Conservation (phyloP, 2,888 invertebrate species). For the Norana najaformis region DNA sequence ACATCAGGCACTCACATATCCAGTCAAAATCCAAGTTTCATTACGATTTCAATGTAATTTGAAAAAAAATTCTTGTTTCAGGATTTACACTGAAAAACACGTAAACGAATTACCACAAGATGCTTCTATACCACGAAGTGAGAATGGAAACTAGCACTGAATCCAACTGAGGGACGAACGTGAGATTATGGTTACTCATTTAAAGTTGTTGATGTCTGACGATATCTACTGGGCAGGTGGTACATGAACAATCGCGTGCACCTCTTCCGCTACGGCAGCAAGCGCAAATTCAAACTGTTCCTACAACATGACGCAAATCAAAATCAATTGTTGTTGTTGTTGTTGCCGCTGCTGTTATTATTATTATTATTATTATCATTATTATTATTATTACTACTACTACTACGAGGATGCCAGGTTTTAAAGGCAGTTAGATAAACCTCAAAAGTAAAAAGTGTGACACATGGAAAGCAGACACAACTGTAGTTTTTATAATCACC, state of each 20-base stretch:
- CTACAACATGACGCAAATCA: constrained; percentile 56
- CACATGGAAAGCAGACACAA: too few relatives aligned
- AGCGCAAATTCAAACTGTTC: constrained; percentile 98
- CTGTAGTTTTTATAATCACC: too few relatives aligned
- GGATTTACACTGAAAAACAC: background rate
- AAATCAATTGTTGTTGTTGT: background rate
- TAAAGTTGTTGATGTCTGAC: background rate
- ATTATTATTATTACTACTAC: background rate
- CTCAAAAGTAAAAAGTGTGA: too few relatives aligned
- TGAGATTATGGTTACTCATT: background rate
- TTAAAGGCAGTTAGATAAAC: too few relatives aligned
- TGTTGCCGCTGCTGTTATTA: too few relatives aligned
- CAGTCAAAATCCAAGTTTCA: background rate
- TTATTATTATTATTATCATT: background rate
- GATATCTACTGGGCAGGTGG: background rate
- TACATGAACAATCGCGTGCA: constrained; percentile 80
- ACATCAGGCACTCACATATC: background rate
- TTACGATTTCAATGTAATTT: background rate
- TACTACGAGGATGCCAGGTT: too few relatives aligned
- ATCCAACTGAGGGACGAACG: background rate
- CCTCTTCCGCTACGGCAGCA: constrained; percentile 96
- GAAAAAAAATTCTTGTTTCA: background rate
- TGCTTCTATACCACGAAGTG: background rate
- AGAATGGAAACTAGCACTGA: background rate
- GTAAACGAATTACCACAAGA: background rate